Conservation (phyloP, 2,113 vertebrate species). For the Nasalis larvatus region DNA sequence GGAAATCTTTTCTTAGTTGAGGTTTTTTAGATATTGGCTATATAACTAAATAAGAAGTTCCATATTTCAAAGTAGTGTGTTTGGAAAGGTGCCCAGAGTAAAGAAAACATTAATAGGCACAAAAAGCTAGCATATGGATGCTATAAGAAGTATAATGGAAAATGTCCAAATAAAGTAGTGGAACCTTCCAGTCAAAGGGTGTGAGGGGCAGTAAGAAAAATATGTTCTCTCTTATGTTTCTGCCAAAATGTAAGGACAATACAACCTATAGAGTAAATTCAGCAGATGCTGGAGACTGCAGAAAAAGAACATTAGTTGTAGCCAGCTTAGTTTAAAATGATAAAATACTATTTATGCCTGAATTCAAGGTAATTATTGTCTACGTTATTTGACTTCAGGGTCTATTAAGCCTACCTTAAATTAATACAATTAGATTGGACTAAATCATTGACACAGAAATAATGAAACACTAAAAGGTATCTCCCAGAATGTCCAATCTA, state of each 20-base stretch:
- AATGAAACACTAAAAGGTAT: not conserved
- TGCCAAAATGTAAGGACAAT: constrained; percentile 74
- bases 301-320: not conserved
- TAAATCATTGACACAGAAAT: not conserved
- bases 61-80: constrained; percentile 69
- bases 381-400: not conserved
- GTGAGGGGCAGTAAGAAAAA: constrained; percentile 70
- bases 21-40: constrained; percentile 60
- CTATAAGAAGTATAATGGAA: constrained; percentile 79
- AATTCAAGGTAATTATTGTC: constrained; percentile 11
- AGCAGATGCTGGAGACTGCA: constrained; percentile 50
- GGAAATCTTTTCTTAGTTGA: constrained; percentile 63
- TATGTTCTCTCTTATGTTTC: constrained; percentile 70
- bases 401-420: not conserved
- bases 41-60: constrained; percentile 69
- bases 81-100: constrained; percentile 79
- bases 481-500: not conserved
- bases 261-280: constrained; percentile 73
- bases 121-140: constrained; percentile 82
- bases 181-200: constrained; percentile 76
- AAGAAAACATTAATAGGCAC: constrained; percentile 82
- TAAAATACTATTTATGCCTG: constrained; percentile 31
- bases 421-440: constrained; percentile 5
- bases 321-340: constrained; percentile 28
- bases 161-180: constrained; percentile 75